Evolutionary conservation across 2,113 vertebrate species (phyloP).

Genomic region (Dissostichus mawsoni): DNA sequence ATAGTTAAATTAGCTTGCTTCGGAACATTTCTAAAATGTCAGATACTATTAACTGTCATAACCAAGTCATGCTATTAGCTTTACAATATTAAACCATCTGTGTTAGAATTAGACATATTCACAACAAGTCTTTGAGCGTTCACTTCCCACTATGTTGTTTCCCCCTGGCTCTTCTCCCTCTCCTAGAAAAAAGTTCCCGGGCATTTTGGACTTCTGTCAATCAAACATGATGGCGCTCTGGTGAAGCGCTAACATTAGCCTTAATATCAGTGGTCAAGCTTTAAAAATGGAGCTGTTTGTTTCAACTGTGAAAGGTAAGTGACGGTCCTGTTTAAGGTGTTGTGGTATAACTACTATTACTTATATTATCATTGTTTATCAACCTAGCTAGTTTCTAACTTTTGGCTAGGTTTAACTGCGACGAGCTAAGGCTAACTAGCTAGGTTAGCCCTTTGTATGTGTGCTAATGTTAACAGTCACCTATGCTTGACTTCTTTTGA

Average conservation of each 20-base stretch:
- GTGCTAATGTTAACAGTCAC: not conserved
- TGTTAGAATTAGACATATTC: not conserved
- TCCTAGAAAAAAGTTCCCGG: constrained; percentile 6
- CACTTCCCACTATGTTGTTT: not conserved
- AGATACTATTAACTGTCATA: not conserved
- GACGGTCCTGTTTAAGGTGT: not conserved
- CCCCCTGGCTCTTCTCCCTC: not conserved
- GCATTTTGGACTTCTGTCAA: not conserved
- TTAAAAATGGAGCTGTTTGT: constrained; percentile 69
- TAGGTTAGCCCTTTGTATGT: not conserved
- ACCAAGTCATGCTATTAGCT: not conserved
- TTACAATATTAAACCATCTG: not conserved
- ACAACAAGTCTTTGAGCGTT: not conserved
- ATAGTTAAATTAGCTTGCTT: not conserved
- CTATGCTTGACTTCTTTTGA: not conserved
- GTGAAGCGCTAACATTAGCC: not conserved
- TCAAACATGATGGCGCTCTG: not conserved
- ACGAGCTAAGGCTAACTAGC: not conserved
- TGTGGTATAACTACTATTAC: not conserved
- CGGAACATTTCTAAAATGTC: not conserved
- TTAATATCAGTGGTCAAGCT: not conserved
- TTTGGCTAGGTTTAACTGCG: not conserved
- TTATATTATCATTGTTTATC: too few relatives aligned
- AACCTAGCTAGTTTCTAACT: not conserved
- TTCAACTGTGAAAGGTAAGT: constrained; percentile 74